phyloP scores from a whole-genome alignment of 2,888 invertebrate species.

The Acanthosoma haemorrhoidale region DNA sequence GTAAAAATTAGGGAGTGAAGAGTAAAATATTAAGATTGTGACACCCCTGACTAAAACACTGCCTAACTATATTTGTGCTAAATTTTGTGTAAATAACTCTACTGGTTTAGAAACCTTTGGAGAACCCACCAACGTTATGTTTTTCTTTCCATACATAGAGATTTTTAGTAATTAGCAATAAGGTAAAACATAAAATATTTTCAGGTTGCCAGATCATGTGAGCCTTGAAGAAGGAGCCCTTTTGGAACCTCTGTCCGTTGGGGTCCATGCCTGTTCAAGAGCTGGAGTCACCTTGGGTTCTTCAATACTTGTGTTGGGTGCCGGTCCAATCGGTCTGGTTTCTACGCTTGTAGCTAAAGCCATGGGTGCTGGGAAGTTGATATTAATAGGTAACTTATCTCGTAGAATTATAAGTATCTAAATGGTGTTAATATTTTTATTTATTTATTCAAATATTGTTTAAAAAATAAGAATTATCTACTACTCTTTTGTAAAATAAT shows the following conservation, averaged over 20 bases:
- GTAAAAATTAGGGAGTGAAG: too few relatives aligned
- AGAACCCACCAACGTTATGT: background rate
- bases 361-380: conserved; percentile 73
- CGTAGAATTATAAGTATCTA: too few relatives aligned
- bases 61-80: background rate
- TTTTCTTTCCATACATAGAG: background rate
- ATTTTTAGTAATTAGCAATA: background rate
- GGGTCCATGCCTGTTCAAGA: conserved; percentile 85
- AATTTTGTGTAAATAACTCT: too few relatives aligned
- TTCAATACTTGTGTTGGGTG: conserved; percentile 69
- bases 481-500: too few relatives aligned
- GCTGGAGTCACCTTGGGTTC: conserved; percentile 69
- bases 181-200: conserved; percentile 30
- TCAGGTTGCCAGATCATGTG: conserved; percentile 81
- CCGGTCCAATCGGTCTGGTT: conserved; percentile 85
- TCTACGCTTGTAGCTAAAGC: conserved; percentile 73
- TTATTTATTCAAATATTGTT: conserved; percentile 44
- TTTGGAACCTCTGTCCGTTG: conserved; percentile 88
- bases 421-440: too few relatives aligned
- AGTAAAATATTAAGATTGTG: too few relatives aligned
- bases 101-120: too few relatives aligned
- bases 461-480: too few relatives aligned
- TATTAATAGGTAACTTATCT: conserved; percentile 63
- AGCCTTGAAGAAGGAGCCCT: conserved; percentile 89
- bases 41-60: too few relatives aligned